Percentiles rank a stretch among this genome's conserved stretches.
Conservation (phyloP, 2,888 invertebrate species). For the Capitulum mitella region DNA sequence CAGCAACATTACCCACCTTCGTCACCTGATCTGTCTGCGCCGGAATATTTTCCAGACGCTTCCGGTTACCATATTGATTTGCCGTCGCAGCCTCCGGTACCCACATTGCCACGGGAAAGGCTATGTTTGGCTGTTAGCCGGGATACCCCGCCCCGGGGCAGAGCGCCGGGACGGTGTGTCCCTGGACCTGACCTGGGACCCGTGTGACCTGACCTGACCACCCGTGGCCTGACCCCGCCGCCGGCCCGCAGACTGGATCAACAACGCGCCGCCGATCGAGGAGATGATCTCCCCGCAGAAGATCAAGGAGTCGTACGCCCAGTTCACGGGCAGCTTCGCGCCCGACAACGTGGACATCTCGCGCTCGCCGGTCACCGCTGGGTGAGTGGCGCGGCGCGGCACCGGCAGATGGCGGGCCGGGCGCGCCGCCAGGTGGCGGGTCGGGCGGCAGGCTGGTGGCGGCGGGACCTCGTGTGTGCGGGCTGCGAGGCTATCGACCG, state of each 20-base stretch:
- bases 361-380: constrained; percentile 35
- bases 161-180: neutral
- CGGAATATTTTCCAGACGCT: too few species aligned
- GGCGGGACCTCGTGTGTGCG: too few species aligned
- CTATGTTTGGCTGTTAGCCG: too few species aligned
- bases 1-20: too few species aligned
- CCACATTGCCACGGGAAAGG: too few species aligned
- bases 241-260: constrained; percentile 1
- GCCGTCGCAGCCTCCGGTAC: too few species aligned
- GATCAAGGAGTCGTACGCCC: constrained; percentile 46
- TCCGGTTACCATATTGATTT: too few species aligned
- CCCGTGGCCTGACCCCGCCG: neutral
- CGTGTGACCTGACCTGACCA: neutral
- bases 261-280: neutral
- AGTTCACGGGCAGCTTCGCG: constrained; percentile 39
- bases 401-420: constrained; percentile 1
- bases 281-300: constrained; percentile 37
- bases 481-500: too few species aligned
- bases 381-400: constrained; percentile 36
- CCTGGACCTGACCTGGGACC: neutral
- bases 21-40: too few species aligned
- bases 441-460: neutral
- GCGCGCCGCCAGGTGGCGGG: neutral
- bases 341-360: constrained; percentile 36
- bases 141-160: neutral